These are phyloP conservation scores for Adelphocoris suturalis DNA, from an alignment of 2,888 invertebrate species.

Conservation along the genomic window DNA sequence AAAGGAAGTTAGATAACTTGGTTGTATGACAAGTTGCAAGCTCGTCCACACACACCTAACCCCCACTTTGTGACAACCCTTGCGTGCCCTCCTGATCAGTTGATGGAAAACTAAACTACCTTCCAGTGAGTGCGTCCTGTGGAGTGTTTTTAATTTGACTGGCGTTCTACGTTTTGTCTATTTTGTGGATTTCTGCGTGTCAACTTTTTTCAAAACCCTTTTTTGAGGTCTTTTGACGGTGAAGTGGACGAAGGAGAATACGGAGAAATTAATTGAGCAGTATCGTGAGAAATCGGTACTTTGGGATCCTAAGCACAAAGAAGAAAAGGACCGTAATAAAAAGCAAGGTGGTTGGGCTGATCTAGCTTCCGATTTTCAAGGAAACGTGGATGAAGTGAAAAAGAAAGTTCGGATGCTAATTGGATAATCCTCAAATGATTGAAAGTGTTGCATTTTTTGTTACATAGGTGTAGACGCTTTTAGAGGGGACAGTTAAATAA, in stretches of 20 bases:
- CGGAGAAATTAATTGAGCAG: constrained; percentile 62
- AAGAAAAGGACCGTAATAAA: constrained; percentile 70
- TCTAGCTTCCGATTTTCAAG: constrained; percentile 62
- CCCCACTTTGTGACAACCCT: constrained; percentile 43
- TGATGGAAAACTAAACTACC: background rate
- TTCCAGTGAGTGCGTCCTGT: background rate
- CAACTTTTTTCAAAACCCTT: background rate
- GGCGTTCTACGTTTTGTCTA: constrained; percentile 8
- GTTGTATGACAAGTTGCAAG: constrained; percentile 41
- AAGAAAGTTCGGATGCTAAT: constrained; percentile 66
- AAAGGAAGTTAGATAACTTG: constrained; percentile 52
- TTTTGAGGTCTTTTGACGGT: constrained; percentile 29
- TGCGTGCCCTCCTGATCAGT: background rate
- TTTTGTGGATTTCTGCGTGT: background rate
- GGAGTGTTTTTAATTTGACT: no score
- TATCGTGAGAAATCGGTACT: constrained; percentile 70
- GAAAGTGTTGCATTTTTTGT: no score
- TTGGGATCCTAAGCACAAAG: constrained; percentile 65
- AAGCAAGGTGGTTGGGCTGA: constrained; percentile 70
- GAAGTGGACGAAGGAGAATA: constrained; percentile 68
- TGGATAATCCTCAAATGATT: background rate
- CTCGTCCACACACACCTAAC: constrained; percentile 36
- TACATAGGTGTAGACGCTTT: no score
- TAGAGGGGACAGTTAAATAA: no score
- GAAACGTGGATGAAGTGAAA: constrained; percentile 61